Percentiles rank a stretch among this genome's conserved stretches.
These are phyloP conservation scores for Anaspis maculata DNA, from an alignment of 2,888 invertebrate genomes.

Conservation along the genomic window DNA sequence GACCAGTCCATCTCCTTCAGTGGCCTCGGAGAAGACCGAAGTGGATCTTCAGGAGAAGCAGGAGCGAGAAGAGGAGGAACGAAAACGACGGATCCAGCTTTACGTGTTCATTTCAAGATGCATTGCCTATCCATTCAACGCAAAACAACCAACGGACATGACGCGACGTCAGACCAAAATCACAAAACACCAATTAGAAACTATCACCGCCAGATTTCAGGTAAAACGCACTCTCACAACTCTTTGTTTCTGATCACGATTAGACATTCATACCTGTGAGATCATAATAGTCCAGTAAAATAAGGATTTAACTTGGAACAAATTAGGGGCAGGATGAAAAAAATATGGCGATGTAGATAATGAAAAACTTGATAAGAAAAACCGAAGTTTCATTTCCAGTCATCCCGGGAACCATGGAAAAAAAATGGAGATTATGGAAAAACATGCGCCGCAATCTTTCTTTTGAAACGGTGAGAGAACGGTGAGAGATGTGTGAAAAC, in stretches of 20 bases:
- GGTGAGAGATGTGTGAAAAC: too few species aligned
- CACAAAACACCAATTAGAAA: slow-evolving; percentile 90
- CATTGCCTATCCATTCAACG: slow-evolving; percentile 98
- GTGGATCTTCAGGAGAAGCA: slow-evolving; percentile 82
- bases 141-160: slow-evolving; percentile 98
- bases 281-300: too few species aligned
- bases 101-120: slow-evolving; percentile 98
- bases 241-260: slow-evolving; percentile 8
- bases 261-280: neutral
- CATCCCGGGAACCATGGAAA: too few species aligned
- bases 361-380: too few species aligned
- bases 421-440: too few species aligned
- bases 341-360: too few species aligned
- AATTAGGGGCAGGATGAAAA: too few species aligned
- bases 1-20: slow-evolving; percentile 85
- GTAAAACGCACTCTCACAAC: slow-evolving; percentile 43
- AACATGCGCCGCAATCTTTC: too few species aligned
- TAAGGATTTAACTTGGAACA: too few species aligned
- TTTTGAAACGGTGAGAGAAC: too few species aligned
- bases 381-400: too few species aligned
- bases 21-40: slow-evolving; percentile 83
- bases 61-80: slow-evolving; percentile 92
- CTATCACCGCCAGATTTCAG: slow-evolving; percentile 90
- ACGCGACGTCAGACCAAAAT: slow-evolving; percentile 92
- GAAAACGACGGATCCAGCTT: slow-evolving; percentile 87